A percentile compares a stretch with the other conserved stretches of the same genome.
Evolutionary conservation across 1,140 invertebrate species (phyloP).

Genomic region (Oncopodura yosiiana): DNA sequence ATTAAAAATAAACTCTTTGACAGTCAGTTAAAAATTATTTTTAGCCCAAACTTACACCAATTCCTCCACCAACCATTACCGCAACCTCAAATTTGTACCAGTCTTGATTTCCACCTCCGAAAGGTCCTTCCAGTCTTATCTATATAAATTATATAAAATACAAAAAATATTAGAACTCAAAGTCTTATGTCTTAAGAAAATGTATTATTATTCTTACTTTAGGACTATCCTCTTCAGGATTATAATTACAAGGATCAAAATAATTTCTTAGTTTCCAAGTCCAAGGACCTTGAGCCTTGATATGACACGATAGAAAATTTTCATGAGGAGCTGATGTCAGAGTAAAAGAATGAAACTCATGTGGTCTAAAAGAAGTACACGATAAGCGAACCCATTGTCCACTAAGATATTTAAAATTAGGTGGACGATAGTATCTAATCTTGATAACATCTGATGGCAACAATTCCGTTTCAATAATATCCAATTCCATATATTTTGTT

Average conservation of each 20-base stretch:
- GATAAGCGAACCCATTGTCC: conserved; percentile 78
- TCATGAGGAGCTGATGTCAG: conserved; percentile 96
- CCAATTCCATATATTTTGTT: conserved; percentile 85
- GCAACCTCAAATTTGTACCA: conserved; percentile 98
- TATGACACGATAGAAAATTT: conserved; percentile 92
- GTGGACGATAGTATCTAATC: conserved; percentile 84
- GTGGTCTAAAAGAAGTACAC: conserved; percentile 80
- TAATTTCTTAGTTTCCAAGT: conserved; percentile 97
- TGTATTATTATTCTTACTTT: conserved; percentile 43
- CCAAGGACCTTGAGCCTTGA: conserved; percentile 97
- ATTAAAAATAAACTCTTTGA: too few relatives aligned
- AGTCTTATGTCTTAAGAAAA: neutral
- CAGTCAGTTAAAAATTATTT: too few relatives aligned
- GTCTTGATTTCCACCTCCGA: conserved; percentile 97
- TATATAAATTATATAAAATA: conserved; percentile 36
- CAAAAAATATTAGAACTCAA: conserved; percentile 3
- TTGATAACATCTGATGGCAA: conserved; percentile 91
- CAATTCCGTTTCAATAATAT: conserved; percentile 89
- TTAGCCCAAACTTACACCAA: too few relatives aligned
- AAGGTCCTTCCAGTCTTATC: conserved; percentile 88
- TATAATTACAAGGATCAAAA: conserved; percentile 89
- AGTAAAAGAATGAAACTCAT: conserved; percentile 97
- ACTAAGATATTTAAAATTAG: conserved; percentile 92
- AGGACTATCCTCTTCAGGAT: conserved; percentile 71
- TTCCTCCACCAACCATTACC: conserved; percentile 97